A percentile compares a stretch with the other conserved stretches of the same genome.
phyloP scores from a whole-genome alignment of 2,888 invertebrate species.

The Vandiemenella viatica region DNA sequence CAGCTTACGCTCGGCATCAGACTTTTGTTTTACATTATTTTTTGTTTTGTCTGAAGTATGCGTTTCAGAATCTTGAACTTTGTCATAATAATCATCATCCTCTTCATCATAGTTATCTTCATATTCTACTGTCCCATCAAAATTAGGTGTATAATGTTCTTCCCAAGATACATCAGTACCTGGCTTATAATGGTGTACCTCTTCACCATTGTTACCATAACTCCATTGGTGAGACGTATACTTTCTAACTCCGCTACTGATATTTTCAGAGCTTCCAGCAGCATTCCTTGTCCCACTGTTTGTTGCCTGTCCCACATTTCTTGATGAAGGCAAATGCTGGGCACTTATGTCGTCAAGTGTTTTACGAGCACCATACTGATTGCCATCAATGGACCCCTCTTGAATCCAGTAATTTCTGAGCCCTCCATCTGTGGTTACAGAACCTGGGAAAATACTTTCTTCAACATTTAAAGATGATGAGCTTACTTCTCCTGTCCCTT shows the following conservation, averaged over 20 bases:
- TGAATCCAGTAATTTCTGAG: too few relatives aligned
- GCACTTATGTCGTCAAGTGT: too few relatives aligned
- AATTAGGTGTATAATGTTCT: neutral
- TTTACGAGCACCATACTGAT: too few relatives aligned
- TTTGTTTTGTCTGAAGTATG: neutral
- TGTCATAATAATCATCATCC: neutral
- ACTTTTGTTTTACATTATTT: neutral
- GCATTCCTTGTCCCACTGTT: neutral
- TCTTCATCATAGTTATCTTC: neutral
- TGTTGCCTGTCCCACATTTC: too few relatives aligned
- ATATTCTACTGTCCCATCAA: neutral
- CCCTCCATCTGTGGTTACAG: too few relatives aligned
- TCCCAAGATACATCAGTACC: neutral
- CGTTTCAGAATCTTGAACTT: neutral
- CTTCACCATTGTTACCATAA: constrained; percentile 6
- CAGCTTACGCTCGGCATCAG: neutral
- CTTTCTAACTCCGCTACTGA: neutral
- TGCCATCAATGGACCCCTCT: too few relatives aligned
- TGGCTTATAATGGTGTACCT: neutral
- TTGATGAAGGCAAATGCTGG: too few relatives aligned
- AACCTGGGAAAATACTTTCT: too few relatives aligned
- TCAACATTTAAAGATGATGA: too few relatives aligned
- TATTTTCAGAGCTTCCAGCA: neutral
- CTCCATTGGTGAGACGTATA: constrained; percentile 1
- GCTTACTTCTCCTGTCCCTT: too few relatives aligned